phyloP scores from a whole-genome alignment of 1,140 invertebrate genomes.

The Drosophila kanapiae region DNA sequence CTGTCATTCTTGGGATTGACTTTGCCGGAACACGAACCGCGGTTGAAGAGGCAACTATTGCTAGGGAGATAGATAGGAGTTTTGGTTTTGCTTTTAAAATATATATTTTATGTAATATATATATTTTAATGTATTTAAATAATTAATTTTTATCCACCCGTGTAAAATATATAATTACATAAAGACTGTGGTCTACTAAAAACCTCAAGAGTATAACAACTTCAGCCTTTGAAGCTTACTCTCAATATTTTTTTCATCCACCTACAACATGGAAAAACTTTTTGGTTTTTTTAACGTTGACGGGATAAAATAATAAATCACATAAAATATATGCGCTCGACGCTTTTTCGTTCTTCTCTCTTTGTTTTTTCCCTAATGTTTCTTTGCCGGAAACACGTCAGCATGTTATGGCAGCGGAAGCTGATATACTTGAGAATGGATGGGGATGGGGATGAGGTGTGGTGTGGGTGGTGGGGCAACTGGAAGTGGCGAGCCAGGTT shows the following conservation, averaged over 20 bases:
- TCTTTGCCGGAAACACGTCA: conserved; percentile 74
- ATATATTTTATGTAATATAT: too few species aligned
- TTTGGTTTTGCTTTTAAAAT: too few species aligned
- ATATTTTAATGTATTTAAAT: too few species aligned
- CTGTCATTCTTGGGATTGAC: too few species aligned
- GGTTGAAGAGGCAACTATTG: too few species aligned
- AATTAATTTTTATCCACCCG: too few species aligned
- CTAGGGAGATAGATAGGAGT: too few species aligned
- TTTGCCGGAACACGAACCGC: too few species aligned
- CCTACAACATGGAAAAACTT: conserved; percentile 7
- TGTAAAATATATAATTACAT: not conserved
- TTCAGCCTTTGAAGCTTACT: not conserved
- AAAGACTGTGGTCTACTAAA: not conserved
- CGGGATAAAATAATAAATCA: conserved; percentile 46
- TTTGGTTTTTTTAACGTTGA: conserved; percentile 14
- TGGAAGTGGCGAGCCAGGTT: conserved; percentile 27
- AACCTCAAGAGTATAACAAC: not conserved
- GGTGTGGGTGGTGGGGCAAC: not conserved
- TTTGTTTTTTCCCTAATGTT: conserved; percentile 50
- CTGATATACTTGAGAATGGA: conserved; percentile 54
- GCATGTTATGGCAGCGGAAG: conserved; percentile 77
- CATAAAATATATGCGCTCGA: conserved; percentile 53
- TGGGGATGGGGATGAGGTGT: not conserved
- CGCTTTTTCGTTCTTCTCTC: conserved; percentile 8
- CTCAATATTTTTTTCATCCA: not conserved